Evolutionary conservation across 1,140 invertebrate species (phyloP), one percentile per base, ranked within the genome.

Genomic region (Nephila pilipes): DNA sequence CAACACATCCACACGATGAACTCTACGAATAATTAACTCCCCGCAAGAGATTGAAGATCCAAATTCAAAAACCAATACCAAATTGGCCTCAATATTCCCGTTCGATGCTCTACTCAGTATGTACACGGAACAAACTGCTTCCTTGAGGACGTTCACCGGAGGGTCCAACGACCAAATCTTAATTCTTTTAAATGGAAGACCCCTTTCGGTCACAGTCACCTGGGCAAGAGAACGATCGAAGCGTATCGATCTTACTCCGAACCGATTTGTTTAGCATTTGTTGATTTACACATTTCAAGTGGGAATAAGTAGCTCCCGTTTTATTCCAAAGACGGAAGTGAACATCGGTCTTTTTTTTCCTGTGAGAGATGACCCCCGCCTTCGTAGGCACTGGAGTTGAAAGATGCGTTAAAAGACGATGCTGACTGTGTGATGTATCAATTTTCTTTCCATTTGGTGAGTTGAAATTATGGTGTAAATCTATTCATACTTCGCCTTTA

Each of bases 361-460:
- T 32, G 25, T 32, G 25, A 14, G 29, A 32, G 16, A 16, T 32
- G 29, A 32, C 69, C 65, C 69, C 69, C 69, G 29, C 69, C 29
- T 16, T 75, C 69, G 69, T 32, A 75, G 69, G 69, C 80, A 81
- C 38, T 81, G 16, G 10, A 81, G 80, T 81, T 29, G 80, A 81
- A 81, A 81, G 80, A 55, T 29, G 16, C 69, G 69, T 75, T 75
- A 36, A 75, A 32, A 75, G 69, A 75, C 69, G 29, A 18, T 75
- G 69, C 29, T 32, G 69, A 29, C 16, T 75, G 80, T 46, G 20
- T 81, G 80, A 81, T 81, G 80, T 81, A 81, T 81, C 80, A 81
- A 81, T 81, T 81, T 81, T 81, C 80, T 81, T 81, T 55, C 80
- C 80, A 81, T 81, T 81, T 81, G 80, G 80, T 22, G 6, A 1